Conservation (phyloP, 2,888 invertebrate species). For the Cistogaster globosa region DNA sequence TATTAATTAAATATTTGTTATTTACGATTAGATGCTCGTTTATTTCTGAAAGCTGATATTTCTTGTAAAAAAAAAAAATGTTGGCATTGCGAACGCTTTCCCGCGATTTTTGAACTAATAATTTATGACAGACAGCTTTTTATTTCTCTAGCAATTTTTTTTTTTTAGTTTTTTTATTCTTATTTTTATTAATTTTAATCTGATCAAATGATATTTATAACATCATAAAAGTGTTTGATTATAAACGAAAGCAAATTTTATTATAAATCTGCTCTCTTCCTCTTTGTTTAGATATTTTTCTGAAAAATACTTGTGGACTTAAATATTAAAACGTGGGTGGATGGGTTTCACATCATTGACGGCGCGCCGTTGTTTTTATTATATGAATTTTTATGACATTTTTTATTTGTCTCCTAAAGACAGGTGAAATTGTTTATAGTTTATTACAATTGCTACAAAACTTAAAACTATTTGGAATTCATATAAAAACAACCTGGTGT, state of each 20-base stretch:
- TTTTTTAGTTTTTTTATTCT: slow-evolving; percentile 33
- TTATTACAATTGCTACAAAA: slow-evolving; percentile 57
- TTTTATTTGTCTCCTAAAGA: slow-evolving; percentile 55
- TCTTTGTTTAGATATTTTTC: background rate
- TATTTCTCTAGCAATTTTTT: no score
- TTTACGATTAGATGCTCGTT: slow-evolving; percentile 19
- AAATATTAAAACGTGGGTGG: slow-evolving; percentile 32
- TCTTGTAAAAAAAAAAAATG: slow-evolving; percentile 44
- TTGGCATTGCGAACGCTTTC: slow-evolving; percentile 16
- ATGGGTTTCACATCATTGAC: background rate
- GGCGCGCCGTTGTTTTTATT: background rate
- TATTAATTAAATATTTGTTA: slow-evolving; percentile 28
- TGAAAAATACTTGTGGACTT: background rate
- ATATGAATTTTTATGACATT: slow-evolving; percentile 52
- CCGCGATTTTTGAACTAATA: background rate
- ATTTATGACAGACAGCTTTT: no score
- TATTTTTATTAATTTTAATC: slow-evolving; percentile 27
- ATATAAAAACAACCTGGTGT: background rate
- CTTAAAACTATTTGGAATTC: slow-evolving; percentile 12
- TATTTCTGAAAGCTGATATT: no score
- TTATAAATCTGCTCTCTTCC: background rate
- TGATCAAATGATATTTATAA: slow-evolving; percentile 70
- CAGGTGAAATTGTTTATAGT: slow-evolving; percentile 65
- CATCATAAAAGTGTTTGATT: slow-evolving; percentile 70
- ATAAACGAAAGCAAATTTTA: slow-evolving; percentile 9